phyloP scores from a whole-genome alignment of 2,888 invertebrate genomes.

The Stenurella melanura region DNA sequence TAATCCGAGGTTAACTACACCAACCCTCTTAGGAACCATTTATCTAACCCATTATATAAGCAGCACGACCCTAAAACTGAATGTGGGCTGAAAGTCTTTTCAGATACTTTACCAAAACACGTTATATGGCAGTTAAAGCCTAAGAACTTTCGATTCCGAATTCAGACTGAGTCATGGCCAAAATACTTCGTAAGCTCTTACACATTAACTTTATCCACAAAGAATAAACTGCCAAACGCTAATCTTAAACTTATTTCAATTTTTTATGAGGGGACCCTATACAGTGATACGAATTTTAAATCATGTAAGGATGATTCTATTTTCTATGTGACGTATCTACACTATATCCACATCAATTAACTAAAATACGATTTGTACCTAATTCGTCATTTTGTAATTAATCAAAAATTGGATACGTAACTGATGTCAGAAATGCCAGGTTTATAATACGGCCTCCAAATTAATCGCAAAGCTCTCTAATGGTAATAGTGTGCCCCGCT shows the following conservation, averaged over 20 bases:
- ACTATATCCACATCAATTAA: too few relatives aligned
- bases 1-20: background rate
- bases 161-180: conserved; percentile 54
- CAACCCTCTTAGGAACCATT: background rate
- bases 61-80: conserved; percentile 51
- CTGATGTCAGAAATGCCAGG: too few relatives aligned
- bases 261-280: background rate
- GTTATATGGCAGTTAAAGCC: conserved; percentile 44
- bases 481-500: too few relatives aligned
- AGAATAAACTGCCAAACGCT: conserved; percentile 6
- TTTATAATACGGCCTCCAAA: too few relatives aligned
- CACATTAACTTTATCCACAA: conserved; percentile 54
- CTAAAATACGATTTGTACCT: too few relatives aligned
- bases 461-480: too few relatives aligned
- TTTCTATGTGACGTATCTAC: background rate
- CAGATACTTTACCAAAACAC: conserved; percentile 50
- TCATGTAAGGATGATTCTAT: background rate
- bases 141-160: conserved; percentile 52
- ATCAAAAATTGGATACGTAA: too few relatives aligned
- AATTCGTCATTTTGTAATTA: too few relatives aligned
- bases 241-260: conserved; percentile 2
- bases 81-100: conserved; percentile 55
- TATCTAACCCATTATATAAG: conserved; percentile 51
- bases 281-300: background rate
- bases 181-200: conserved; percentile 54